Conservation (phyloP, 2,113 vertebrate species). For the Hippocampus abdominalis region DNA sequence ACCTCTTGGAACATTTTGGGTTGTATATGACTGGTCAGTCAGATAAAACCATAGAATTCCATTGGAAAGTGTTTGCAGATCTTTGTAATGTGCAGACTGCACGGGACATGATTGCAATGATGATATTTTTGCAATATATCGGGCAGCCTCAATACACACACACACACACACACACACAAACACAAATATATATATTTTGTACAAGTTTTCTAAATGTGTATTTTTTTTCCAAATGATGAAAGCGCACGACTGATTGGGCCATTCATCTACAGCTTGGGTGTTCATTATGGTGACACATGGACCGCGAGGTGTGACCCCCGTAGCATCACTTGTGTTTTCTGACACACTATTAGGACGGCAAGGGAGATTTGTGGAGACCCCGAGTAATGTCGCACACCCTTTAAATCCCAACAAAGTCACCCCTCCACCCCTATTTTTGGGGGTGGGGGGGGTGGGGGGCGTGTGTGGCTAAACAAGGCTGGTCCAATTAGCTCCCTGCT, state of each 20-base stretch:
- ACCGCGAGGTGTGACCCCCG: slow-evolving; percentile 58
- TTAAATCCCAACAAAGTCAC: slow-evolving; percentile 38
- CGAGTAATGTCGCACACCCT: slow-evolving; percentile 54
- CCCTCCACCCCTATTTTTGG: background rate
- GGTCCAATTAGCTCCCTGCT: slow-evolving; percentile 70
- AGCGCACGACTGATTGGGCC: slow-evolving; percentile 55
- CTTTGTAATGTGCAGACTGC: too few species aligned
- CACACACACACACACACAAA: too few species aligned
- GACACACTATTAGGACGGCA: slow-evolving; percentile 65
- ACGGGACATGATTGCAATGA: too few species aligned
- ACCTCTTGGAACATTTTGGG: too few species aligned
- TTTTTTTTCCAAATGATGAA: slow-evolving; percentile 12
- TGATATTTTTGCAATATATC: too few species aligned
- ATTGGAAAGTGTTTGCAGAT: too few species aligned
- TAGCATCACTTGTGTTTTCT: slow-evolving; percentile 64
- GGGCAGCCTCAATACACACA: too few species aligned
- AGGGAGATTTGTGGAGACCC: slow-evolving; percentile 73
- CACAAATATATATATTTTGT: too few species aligned
- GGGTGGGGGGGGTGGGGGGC: slow-evolving; percentile 48
- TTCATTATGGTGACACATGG: slow-evolving; percentile 70
- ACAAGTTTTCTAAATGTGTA: too few species aligned
- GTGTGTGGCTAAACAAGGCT: slow-evolving; percentile 73
- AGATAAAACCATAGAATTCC: too few species aligned
- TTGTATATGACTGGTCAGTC: too few species aligned
- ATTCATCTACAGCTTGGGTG: slow-evolving; percentile 53